These are phyloP conservation scores for Diloba caeruleocephala DNA, from an alignment of 2,888 invertebrate genomes.

Conservation along the genomic window DNA sequence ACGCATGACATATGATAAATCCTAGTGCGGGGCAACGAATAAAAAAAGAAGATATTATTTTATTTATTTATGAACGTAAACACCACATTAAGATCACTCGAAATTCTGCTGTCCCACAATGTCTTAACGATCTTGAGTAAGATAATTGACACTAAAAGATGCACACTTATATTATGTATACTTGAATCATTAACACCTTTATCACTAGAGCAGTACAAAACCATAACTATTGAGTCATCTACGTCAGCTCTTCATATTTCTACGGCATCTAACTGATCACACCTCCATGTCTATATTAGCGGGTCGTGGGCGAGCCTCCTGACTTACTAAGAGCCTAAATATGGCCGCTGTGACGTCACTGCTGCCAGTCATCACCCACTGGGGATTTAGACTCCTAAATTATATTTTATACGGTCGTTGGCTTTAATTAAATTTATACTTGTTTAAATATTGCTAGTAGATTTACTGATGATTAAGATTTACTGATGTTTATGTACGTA, in stretches of 20 bases:
- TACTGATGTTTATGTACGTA: constrained; percentile 2
- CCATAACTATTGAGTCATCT: constrained; percentile 22
- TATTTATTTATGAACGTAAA: no score
- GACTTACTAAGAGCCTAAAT: constrained; percentile 25
- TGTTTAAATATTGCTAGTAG: constrained; percentile 9
- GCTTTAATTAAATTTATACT: constrained; percentile 27
- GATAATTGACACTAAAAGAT: constrained; percentile 34
- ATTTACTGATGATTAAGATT: constrained; percentile 25
- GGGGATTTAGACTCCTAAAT: constrained; percentile 20
- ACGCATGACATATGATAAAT: no score
- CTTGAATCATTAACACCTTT: constrained; percentile 30
- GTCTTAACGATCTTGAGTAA: constrained; percentile 22
- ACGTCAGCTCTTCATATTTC: constrained; percentile 30
- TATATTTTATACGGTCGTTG: constrained; percentile 32
- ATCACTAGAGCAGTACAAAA: constrained; percentile 5
- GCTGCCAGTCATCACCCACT: constrained; percentile 32
- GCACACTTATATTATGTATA: constrained; percentile 16
- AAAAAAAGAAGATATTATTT: no score
- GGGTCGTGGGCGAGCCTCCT: constrained; percentile 40
- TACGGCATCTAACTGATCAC: constrained; percentile 21
- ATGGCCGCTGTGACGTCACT: constrained; percentile 45
- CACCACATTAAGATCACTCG: neutral
- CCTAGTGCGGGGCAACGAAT: no score
- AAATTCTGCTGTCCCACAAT: constrained; percentile 9
- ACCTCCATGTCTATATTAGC: constrained; percentile 34